phyloP scores from a whole-genome alignment of 1,140 invertebrate genomes.

The Anastatus disparis region DNA sequence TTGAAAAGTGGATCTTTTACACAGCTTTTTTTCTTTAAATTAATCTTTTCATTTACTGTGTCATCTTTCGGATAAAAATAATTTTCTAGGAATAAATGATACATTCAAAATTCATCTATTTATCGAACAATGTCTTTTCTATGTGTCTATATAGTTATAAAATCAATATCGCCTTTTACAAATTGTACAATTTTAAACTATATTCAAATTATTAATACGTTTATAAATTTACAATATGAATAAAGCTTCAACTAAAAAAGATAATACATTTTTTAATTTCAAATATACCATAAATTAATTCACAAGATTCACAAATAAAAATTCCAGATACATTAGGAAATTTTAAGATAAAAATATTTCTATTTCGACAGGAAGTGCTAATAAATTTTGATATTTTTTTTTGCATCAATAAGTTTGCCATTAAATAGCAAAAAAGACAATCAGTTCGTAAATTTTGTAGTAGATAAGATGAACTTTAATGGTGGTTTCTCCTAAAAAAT shows the following conservation, averaged over 20 bases:
- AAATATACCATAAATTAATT: neutral
- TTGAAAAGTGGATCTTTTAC: too few relatives aligned
- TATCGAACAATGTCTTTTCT: too few relatives aligned
- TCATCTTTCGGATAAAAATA: too few relatives aligned
- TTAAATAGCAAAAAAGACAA: neutral
- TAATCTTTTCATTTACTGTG: too few relatives aligned
- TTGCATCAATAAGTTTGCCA: neutral
- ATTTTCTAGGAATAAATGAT: too few relatives aligned
- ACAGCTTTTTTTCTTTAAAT: too few relatives aligned
- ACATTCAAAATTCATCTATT: too few relatives aligned
- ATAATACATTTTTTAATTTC: neutral
- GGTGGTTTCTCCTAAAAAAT: neutral
- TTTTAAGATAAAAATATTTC: neutral
- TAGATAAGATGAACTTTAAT: constrained; percentile 4
- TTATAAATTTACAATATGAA: too few relatives aligned
- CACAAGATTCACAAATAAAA: neutral
- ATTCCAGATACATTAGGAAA: neutral
- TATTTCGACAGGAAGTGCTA: neutral
- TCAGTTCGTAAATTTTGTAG: constrained; percentile 10
- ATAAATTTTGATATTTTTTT: neutral
- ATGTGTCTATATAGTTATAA: too few relatives aligned
- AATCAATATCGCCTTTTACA: too few relatives aligned
- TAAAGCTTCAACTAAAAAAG: neutral
- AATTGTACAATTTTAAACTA: too few relatives aligned
- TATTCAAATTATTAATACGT: too few relatives aligned